Evolutionary conservation across 37 sponge, comb jelly and placozoan genomes (phyloP), one percentile per base, ranked within the genome.

Genomic region (Ephydatia muelleri): DNA sequence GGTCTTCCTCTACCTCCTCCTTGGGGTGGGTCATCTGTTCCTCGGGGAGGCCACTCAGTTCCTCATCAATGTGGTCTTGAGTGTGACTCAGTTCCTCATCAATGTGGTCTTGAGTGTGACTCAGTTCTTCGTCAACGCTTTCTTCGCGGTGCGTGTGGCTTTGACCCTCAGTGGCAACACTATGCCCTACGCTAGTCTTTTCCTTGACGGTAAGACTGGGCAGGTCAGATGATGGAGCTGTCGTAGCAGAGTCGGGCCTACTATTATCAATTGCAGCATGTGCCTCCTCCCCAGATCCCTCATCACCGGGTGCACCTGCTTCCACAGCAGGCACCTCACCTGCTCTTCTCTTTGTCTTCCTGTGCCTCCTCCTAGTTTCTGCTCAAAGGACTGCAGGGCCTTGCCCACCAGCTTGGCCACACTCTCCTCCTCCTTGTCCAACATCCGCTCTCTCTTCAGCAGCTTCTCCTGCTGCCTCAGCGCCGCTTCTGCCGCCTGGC

Each of bases 401-500:
- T 85, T 25, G 28, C 26, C 39, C 32, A 85, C 43, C 3, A 85
- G 38, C 21, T 73, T 28, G 49, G 75, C 49, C 30, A 93, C 49
- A 23, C 83, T 39, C 35, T 72, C 81, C 39, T 91, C 88, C 36
- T 85, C 92, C 71, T 70, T 32, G 3, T 79, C 48, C 57, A 95
- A 49, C 28, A 76, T 22, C 47, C 70, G 70, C 64, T 92, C 88
- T 77, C 65, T 88, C 80, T 84, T 39, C 64, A 89, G 73, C 82
- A 95, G 88, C 69, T 87, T 72, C 73, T 83, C 39, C 38, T 89
- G 88, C 29, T 68, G 22, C 64, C 34, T 57, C 73, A 90, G 75
- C 8, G 81, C 76, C 29, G 38, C 86, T n/a, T 90, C 94, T 16
- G 94, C 91, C 12, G 82, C 73, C 29, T 65, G 69, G 1, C 85